phyloP scores from a whole-genome alignment of 2,888 invertebrate genomes.

The Trichopria drosophilae region DNA sequence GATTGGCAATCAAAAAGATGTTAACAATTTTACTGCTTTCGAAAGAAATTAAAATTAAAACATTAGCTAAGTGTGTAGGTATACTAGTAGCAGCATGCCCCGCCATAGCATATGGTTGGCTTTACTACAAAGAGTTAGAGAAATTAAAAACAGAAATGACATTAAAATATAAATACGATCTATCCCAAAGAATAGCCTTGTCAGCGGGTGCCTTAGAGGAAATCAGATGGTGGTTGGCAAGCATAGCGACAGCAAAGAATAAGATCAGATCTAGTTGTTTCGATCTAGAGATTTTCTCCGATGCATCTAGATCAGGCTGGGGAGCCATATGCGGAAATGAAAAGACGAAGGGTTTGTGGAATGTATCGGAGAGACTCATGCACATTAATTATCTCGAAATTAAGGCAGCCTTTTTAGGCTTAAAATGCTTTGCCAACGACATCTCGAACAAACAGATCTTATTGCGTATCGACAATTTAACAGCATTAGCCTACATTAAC shows the following conservation, averaged over 20 bases:
- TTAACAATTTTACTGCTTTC: not conserved
- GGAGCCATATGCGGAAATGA: not conserved
- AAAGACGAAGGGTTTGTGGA: not conserved
- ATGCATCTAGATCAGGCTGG: not conserved
- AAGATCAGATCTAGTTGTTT: not conserved
- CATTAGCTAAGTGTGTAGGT: slow-evolving; percentile 6
- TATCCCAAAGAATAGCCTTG: not conserved
- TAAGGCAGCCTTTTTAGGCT: too few species aligned
- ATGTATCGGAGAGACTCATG: not conserved
- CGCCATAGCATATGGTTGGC: slow-evolving; percentile 21
- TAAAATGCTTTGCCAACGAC: too few species aligned
- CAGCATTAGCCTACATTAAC: too few species aligned
- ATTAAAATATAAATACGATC: too few species aligned
- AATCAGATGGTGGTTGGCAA: not conserved
- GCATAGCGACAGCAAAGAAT: not conserved
- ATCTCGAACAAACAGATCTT: not conserved
- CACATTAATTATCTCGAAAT: not conserved
- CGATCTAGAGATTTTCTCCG: not conserved
- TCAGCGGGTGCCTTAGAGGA: not conserved
- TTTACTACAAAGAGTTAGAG: slow-evolving; percentile 21
- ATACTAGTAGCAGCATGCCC: slow-evolving; percentile 25
- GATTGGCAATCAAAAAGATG: not conserved
- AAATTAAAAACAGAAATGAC: not conserved
- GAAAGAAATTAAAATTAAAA: not conserved
- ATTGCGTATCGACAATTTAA: not conserved